Percentiles rank a stretch among this genome's conserved stretches.
Conservation (phyloP, 2,888 invertebrate species). For the Campopleginae sp. region DNA sequence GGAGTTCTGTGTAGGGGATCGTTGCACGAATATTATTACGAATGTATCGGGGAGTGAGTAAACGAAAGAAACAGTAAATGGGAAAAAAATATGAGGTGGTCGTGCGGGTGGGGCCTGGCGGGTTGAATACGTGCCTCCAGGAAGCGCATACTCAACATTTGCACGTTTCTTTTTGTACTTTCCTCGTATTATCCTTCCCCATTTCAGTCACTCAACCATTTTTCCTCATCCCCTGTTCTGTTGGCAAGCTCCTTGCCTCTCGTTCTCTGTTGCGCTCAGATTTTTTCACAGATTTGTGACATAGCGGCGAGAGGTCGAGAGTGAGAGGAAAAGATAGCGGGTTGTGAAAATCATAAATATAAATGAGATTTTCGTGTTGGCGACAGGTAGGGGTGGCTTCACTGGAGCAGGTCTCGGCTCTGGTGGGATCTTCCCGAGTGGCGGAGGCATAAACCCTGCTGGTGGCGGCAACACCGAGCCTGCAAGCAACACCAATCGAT, state of each 20-base stretch:
- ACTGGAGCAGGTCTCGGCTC: slow-evolving; percentile 59
- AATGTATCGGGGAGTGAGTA: slow-evolving; percentile 39
- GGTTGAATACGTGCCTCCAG: slow-evolving; percentile 59
- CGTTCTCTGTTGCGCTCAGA: not conserved
- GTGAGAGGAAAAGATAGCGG: slow-evolving; percentile 54
- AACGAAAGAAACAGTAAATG: slow-evolving; percentile 38
- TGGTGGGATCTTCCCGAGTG: slow-evolving; percentile 64
- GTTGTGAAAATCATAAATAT: slow-evolving; percentile 73
- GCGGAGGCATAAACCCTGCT: slow-evolving; percentile 69
- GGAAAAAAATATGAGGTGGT: slow-evolving; percentile 23
- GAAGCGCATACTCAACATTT: slow-evolving; percentile 49
- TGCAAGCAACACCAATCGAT: slow-evolving; percentile 78
- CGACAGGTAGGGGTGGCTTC: slow-evolving; percentile 76
- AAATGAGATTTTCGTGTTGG: slow-evolving; percentile 75
- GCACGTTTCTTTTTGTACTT: slow-evolving; percentile 33
- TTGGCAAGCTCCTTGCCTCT: not conserved
- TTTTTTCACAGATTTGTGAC: slow-evolving; percentile 25
- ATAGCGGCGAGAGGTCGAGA: slow-evolving; percentile 20
- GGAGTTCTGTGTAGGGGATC: not conserved
- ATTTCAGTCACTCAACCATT: slow-evolving; percentile 22
- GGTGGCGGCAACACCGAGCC: slow-evolving; percentile 68
- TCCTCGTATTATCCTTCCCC: slow-evolving; percentile 45
- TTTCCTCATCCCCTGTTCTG: slow-evolving; percentile 1
- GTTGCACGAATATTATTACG: slow-evolving; percentile 1
- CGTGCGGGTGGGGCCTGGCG: slow-evolving; percentile 28